Percentiles rank a stretch among this genome's conserved stretches.
phyloP scores from a whole-genome alignment of 2,113 vertebrate genomes.

The Phalacrocorax pelagicus region DNA sequence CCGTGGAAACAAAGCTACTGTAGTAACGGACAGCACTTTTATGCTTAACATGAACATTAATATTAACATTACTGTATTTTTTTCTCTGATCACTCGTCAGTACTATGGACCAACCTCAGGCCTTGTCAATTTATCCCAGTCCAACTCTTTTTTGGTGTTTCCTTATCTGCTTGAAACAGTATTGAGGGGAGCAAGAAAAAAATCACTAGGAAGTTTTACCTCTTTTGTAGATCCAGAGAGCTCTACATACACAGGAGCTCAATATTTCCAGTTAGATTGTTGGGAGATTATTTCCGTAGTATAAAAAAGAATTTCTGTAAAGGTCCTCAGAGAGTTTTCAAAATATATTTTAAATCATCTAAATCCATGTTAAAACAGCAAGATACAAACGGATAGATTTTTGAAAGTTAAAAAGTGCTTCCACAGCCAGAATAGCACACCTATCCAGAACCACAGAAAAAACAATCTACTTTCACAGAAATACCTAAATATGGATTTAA shows the following conservation, averaged over 20 bases:
- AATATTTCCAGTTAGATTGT: neutral
- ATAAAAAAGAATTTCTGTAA: neutral
- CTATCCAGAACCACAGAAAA: neutral
- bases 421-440: neutral
- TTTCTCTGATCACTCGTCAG: neutral
- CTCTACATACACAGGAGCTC: neutral
- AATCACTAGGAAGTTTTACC: neutral
- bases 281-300: neutral
- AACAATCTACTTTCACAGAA: neutral
- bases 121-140: neutral
- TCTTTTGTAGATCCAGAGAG: neutral
- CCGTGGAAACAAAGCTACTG: neutral
- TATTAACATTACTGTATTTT: neutral
- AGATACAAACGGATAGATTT: neutral
- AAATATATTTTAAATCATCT: neutral
- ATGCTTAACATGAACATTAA: neutral
- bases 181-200: neutral
- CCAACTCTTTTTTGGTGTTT: neutral
- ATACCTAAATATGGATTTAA: neutral
- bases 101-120: neutral
- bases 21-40: neutral
- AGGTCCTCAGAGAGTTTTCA: neutral
- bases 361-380: neutral
- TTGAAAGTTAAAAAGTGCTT: neutral
- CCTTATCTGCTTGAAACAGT: neutral